Evolutionary conservation across 2,113 vertebrate genomes (phyloP), one percentile per base, ranked within the genome.

Genomic region (Colius striatus): DNA sequence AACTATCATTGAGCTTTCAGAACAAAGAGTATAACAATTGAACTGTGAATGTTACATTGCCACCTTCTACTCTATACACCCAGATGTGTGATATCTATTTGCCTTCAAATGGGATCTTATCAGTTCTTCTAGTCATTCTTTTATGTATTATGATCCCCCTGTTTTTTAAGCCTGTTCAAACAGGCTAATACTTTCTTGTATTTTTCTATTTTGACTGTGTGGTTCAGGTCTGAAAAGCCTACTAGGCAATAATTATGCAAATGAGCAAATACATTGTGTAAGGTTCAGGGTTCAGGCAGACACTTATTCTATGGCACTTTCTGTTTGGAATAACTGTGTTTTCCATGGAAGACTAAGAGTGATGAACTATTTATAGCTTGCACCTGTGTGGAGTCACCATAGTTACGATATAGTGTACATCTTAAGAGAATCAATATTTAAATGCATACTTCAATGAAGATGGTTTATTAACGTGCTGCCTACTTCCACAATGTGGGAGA

Each of bases 191-290:
- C n/a, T 73, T 93, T 58, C 50, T 47, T 84, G 11, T n/a, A 20
- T 32, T 84, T 94, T 92, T 94, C 43, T 92, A 34, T 92, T 92
- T 76, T 82, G 68, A 63, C 13, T 72, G 6, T 5, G 23, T 62
- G 43, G 16, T 85, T 89, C 72, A 62, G 73, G 54, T 75, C 65
- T 91, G 58, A 82, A 91, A 92, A 95, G 47, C 57, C 45, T 91
- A 68, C 47, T 80, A 3, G 41, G 48, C 87, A 94, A 43, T 87
- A 92, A 89, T 63, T 93, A 90, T 74, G 55, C 67, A 92, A 92
- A 95, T 34, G 8, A 95, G 82, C 48, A 90, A 41, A 41, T 41
- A 41, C 38, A 41, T 41, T 41, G 38, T 41, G 32, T 48, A 87
- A 95, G 29, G 2, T 12, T 81, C 20, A 41, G 38, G 38, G 38